A percentile compares a stretch with the other conserved stretches of the same genome.
Conservation (phyloP, 2,113 vertebrate genomes). For the Labeo rohita region DNA sequence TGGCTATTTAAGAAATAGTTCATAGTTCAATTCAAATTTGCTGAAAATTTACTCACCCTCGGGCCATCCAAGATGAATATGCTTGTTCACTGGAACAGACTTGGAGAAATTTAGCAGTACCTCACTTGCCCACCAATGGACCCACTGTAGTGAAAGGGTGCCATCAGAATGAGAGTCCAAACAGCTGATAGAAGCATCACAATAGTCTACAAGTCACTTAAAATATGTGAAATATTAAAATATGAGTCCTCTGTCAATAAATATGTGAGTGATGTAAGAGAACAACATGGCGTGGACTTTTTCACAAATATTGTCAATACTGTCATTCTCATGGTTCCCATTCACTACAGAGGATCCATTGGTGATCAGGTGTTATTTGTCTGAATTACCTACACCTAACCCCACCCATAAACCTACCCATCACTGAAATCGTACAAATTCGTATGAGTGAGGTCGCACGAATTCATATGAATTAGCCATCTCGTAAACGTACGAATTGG, state of each 20-base stretch:
- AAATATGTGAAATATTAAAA: no score
- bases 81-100: neutral
- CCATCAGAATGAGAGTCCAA: no score
- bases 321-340: neutral
- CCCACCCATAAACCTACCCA: no score
- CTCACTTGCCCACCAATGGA: neutral
- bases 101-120: neutral
- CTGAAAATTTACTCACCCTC: neutral
- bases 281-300: neutral
- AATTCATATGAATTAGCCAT: no score
- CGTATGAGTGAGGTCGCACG: no score
- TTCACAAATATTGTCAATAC: neutral
- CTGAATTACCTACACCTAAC: no score
- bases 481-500: no score
- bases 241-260: neutral
- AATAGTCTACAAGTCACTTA: no score
- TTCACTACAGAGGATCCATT: neutral
- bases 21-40: neutral
- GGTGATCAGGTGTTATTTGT: neutral
- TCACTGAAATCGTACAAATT: no score
- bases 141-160: neutral
- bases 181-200: no score
- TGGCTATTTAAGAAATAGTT: no score
- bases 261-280: neutral
- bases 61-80: neutral